phyloP scores from a whole-genome alignment of 2,113 vertebrate species.

The Mesoclemmys tuberculata region DNA sequence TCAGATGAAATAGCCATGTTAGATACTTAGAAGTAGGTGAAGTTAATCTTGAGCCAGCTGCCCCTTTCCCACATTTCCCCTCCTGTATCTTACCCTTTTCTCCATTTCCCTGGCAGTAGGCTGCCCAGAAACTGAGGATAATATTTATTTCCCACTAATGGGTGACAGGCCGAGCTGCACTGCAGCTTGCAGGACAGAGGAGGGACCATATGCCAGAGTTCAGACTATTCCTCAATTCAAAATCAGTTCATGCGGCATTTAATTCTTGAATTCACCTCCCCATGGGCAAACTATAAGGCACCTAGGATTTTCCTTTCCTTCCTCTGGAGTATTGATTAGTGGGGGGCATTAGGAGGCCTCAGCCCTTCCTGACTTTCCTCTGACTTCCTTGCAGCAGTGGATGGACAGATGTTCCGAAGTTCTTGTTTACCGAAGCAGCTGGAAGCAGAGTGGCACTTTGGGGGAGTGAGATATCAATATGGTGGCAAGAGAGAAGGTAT shows the following conservation, averaged over 20 bases:
- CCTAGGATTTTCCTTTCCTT: neutral
- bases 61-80: neutral
- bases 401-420: slow-evolving; percentile 83
- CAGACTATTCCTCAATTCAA: neutral
- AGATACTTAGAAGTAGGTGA: neutral
- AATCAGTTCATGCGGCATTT: neutral
- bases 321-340: neutral
- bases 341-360: neutral
- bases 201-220: neutral
- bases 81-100: neutral
- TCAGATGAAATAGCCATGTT: neutral
- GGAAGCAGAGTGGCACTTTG: slow-evolving; percentile 92
- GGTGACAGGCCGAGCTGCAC: neutral
- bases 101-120: neutral
- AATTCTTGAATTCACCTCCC: neutral
- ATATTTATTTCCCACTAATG: neutral
- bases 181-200: neutral
- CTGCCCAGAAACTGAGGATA: neutral
- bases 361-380: neutral
- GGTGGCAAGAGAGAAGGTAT: slow-evolving; percentile 94
- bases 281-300: neutral
- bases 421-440: slow-evolving; percentile 93
- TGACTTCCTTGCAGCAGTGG: slow-evolving; percentile 67
- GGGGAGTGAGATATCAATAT: slow-evolving; percentile 91
- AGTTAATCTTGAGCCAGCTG: neutral